These are phyloP conservation scores for Drosophila littoralis DNA, from an alignment of 1,140 invertebrate species.

Conservation along the genomic window DNA sequence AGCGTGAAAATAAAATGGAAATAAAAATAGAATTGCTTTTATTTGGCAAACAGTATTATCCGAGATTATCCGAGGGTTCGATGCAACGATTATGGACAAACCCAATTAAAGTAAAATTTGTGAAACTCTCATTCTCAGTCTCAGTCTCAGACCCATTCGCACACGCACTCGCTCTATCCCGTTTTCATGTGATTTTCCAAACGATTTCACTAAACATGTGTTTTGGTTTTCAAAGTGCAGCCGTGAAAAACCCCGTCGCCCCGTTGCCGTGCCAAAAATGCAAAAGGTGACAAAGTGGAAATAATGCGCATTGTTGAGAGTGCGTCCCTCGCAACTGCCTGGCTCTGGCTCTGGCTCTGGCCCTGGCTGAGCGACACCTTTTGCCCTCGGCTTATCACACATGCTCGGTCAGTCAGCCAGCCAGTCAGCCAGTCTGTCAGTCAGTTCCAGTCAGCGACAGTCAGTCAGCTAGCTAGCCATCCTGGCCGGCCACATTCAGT, in stretches of 20 bases:
- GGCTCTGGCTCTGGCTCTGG: conserved; percentile 2
- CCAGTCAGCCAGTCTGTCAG: not conserved
- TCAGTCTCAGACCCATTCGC: not conserved
- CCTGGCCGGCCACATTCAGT: not conserved
- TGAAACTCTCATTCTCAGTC: conserved; percentile 19
- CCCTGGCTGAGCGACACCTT: conserved; percentile 50
- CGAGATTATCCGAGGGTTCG: conserved; percentile 81
- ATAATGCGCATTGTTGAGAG: conserved; percentile 77
- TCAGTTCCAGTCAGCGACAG: not conserved
- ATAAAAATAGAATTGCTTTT: conserved; percentile 79
- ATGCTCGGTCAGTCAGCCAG: conserved; percentile 24
- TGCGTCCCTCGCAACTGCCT: conserved; percentile 18
- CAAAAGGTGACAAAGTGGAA: conserved; percentile 82
- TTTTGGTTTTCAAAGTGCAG: conserved; percentile 72
- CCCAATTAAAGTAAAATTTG: conserved; percentile 79
- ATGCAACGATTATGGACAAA: conserved; percentile 82
- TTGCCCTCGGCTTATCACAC: conserved; percentile 64
- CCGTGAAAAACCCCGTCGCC: conserved; percentile 64
- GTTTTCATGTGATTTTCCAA: conserved; percentile 70
- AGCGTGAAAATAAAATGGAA: conserved; percentile 67
- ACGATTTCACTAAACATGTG: conserved; percentile 80
- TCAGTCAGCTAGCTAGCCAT: conserved; percentile 6
- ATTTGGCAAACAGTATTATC: conserved; percentile 83
- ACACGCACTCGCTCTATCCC: conserved; percentile 1
- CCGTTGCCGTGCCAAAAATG: conserved; percentile 32